phyloP scores from a whole-genome alignment of 1,140 invertebrate genomes.

The Homarus americanus region DNA sequence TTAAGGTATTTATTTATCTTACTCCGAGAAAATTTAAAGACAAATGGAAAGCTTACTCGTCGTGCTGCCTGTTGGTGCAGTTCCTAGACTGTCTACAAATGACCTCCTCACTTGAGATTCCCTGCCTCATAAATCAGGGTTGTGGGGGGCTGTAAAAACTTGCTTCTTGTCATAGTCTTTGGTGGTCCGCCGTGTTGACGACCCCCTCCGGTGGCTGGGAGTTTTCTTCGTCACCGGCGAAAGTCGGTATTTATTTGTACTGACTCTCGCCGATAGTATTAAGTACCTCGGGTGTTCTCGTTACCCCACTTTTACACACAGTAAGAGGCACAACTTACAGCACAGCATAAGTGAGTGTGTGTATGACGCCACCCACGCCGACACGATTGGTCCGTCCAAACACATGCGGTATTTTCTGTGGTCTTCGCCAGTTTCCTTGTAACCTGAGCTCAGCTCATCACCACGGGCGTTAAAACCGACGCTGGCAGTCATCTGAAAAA shows the following conservation, averaged over 20 bases:
- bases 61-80: neutral
- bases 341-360: neutral
- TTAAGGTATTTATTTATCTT: too few relatives aligned
- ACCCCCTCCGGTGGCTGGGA: neutral
- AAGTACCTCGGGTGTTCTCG: neutral
- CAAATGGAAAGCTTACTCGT: too few relatives aligned
- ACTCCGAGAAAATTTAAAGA: too few relatives aligned
- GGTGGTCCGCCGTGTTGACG: conserved; percentile 44
- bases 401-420: neutral
- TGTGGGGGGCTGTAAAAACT: neutral
- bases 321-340: neutral
- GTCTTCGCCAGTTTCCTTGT: conserved; percentile 28
- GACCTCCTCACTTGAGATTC: neutral
- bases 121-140: conserved; percentile 31
- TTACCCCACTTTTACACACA: neutral
- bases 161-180: conserved; percentile 35
- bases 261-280: neutral
- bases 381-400: neutral
- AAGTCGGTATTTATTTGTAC: neutral
- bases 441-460: conserved; percentile 45
- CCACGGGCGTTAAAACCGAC: conserved; percentile 49
- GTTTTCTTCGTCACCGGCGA: neutral
- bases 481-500: conserved; percentile 52
- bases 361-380: neutral
- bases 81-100: neutral